Conservation (phyloP, 2,888 invertebrate genomes). For the Drosophila buzzatii region DNA sequence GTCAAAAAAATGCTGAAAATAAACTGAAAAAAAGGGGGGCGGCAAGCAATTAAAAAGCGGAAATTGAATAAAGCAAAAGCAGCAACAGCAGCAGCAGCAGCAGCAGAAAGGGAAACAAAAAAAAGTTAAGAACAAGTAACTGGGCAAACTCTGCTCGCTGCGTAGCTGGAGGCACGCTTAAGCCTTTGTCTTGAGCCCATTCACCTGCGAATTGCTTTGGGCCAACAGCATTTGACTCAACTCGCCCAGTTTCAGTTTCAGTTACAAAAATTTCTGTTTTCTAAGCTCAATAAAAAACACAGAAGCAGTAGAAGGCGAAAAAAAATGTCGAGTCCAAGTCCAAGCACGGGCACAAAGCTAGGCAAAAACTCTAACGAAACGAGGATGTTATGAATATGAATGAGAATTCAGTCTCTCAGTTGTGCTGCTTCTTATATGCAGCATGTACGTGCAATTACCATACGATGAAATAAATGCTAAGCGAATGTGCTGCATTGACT, state of each 20-base stretch:
- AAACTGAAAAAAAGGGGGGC: constrained; percentile 3
- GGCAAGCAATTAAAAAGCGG: constrained; percentile 64
- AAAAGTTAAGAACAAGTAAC: constrained; percentile 18
- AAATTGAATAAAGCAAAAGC: constrained; percentile 48
- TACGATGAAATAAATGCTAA: constrained; percentile 26
- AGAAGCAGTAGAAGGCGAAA: not conserved
- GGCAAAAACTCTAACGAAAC: constrained; percentile 61
- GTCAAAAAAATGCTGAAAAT: constrained; percentile 15
- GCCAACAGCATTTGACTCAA: constrained; percentile 16
- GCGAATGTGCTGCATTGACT: constrained; percentile 19
- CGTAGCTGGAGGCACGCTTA: constrained; percentile 45
- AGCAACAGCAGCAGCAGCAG: not conserved
- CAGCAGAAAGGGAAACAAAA: not conserved
- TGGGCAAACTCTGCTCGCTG: constrained; percentile 9
- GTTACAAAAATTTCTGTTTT: constrained; percentile 52
- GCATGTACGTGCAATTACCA: constrained; percentile 55
- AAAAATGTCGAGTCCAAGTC: constrained; percentile 15
- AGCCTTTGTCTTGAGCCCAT: constrained; percentile 61
- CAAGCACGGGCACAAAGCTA: constrained; percentile 22
- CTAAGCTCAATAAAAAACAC: not conserved
- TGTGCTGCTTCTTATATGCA: constrained; percentile 18
- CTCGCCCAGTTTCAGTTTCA: constrained; percentile 68
- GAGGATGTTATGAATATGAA: constrained; percentile 76
- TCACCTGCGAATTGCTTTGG: constrained; percentile 48
- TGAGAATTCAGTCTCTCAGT: constrained; percentile 46